Evolutionary conservation across 2,113 vertebrate species (phyloP).

Genomic region (Pipra filicauda): DNA sequence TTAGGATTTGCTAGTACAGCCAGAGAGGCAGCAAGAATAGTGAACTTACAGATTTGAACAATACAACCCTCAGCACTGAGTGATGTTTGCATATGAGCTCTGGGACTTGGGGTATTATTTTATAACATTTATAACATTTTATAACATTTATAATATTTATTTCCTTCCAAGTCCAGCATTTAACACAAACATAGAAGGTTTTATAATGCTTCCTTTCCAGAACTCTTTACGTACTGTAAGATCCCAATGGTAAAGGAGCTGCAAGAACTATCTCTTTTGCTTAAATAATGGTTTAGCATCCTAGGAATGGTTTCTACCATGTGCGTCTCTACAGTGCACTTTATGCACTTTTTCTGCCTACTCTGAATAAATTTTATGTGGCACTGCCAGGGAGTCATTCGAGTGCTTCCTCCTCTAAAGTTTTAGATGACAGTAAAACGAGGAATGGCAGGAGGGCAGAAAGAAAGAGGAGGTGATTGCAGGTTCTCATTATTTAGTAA

Average conservation of each 20-base stretch:
- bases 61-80: not conserved
- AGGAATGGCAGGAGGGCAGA: not conserved
- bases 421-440: not conserved
- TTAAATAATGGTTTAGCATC: not conserved
- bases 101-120: not conserved
- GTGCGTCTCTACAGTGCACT: not conserved
- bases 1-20: not conserved
- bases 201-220: not conserved
- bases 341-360: not conserved
- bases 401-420: not conserved
- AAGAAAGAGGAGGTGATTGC: not conserved
- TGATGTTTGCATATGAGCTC: not conserved
- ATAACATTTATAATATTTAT: not conserved
- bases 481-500: not conserved
- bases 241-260: not conserved
- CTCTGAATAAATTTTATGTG: not conserved
- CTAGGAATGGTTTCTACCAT: not conserved
- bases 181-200: not conserved
- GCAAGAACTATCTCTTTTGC: not conserved
- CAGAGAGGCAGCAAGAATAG: not conserved
- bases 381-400: not conserved
- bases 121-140: not conserved
- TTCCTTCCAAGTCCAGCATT: not conserved
- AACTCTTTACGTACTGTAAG: not conserved
- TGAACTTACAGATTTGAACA: not conserved